Evolutionary conservation across 2,797 vertebrate genomes (phyloP).

Genomic region (Pterois miles): DNA sequence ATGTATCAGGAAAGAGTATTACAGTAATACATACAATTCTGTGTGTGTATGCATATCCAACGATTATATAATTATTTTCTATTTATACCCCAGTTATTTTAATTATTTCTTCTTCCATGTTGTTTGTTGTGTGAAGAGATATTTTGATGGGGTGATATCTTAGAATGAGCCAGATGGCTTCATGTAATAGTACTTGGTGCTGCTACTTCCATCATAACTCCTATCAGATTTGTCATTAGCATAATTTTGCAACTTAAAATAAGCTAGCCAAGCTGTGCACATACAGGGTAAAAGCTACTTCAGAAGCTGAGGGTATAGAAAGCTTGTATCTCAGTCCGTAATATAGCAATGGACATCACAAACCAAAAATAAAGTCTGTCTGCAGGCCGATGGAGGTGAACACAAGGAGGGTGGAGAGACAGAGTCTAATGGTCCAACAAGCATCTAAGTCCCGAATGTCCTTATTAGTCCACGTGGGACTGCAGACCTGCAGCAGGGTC

Average conservation of each 20-base stretch:
- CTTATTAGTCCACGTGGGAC: conserved; percentile 87
- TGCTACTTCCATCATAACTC: not conserved
- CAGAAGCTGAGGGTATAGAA: conserved; percentile 58
- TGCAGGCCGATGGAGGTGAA: conserved; percentile 53
- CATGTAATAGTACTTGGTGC: not conserved
- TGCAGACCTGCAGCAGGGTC: conserved; percentile 59
- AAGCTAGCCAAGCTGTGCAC: conserved; percentile 30
- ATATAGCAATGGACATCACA: conserved; percentile 66
- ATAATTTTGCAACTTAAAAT: conserved; percentile 32
- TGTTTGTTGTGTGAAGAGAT: conserved; percentile 24
- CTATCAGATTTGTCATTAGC: not conserved
- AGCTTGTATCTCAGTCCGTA: conserved; percentile 38
- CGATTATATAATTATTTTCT: not conserved
- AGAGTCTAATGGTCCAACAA: conserved; percentile 62
- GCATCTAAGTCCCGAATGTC: conserved; percentile 79
- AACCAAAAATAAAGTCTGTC: conserved; percentile 79
- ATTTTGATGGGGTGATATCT: conserved; percentile 8
- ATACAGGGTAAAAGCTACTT: conserved; percentile 64
- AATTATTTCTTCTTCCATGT: not conserved
- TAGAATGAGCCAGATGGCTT: not conserved
- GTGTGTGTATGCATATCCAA: not conserved
- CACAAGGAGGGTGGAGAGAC: conserved; percentile 62
- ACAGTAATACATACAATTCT: not conserved
- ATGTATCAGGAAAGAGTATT: not conserved
- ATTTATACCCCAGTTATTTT: not conserved